Evolutionary conservation across 2,888 invertebrate genomes (phyloP).

Genomic region (Tubulanus polymorphus): DNA sequence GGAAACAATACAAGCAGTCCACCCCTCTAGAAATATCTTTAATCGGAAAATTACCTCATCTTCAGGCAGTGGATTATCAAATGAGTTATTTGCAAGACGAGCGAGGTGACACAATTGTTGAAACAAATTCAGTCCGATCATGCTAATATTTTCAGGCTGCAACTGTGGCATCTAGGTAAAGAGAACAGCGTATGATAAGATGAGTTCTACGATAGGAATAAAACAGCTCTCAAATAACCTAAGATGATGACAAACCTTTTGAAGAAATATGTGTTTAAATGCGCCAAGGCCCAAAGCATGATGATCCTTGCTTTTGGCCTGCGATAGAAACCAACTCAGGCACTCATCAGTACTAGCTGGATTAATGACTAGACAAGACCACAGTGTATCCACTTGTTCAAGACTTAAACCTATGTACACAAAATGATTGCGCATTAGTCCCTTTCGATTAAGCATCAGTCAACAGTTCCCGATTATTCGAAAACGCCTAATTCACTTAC

Average conservation of each 20-base stretch:
- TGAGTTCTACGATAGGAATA: no score
- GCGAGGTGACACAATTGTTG: conserved; percentile 82
- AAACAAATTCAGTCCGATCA: conserved; percentile 85
- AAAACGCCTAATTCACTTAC: conserved; percentile 35
- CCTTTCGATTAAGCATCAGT: not conserved
- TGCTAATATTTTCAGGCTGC: conserved; percentile 83
- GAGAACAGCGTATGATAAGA: no score
- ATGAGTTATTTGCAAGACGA: conserved; percentile 67
- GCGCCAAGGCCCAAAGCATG: conserved; percentile 86
- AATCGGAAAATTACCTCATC: conserved; percentile 58
- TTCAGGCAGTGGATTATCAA: conserved; percentile 56
- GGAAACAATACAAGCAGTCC: not conserved
- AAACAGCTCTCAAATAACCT: not conserved
- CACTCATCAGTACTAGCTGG: conserved; percentile 84
- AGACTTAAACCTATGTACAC: conserved; percentile 60
- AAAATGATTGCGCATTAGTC: no score
- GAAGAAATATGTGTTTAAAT: conserved; percentile 78
- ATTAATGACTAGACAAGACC: conserved; percentile 85
- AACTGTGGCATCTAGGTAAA: conserved; percentile 68
- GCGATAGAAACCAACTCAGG: conserved; percentile 88
- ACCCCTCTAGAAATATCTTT: not conserved
- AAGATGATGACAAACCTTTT: conserved; percentile 59
- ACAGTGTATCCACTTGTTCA: conserved; percentile 85
- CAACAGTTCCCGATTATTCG: not conserved
- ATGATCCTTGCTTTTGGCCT: conserved; percentile 81